Conservation (phyloP, 2,113 vertebrate genomes). For the Kobus ellipsiprymnus region DNA sequence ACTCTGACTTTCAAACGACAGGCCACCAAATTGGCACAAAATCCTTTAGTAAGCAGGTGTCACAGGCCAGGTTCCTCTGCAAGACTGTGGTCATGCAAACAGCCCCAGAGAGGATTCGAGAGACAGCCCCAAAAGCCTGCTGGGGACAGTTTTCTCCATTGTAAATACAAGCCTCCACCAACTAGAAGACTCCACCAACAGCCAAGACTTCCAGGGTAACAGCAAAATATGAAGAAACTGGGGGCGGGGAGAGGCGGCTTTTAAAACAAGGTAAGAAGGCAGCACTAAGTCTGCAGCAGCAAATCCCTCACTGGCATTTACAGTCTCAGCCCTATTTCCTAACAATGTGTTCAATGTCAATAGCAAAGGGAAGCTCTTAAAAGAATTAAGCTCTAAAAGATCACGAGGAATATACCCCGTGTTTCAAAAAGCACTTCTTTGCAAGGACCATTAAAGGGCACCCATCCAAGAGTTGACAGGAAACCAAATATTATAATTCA, state of each 20-base stretch:
- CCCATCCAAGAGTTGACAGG: neutral
- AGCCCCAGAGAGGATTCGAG: constrained; percentile 41
- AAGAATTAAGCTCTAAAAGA: constrained; percentile 31
- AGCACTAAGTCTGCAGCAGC: neutral
- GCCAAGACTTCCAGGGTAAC: constrained; percentile 20
- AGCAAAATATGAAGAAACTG: neutral
- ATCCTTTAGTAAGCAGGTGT: constrained; percentile 73
- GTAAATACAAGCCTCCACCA: neutral
- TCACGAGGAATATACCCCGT: neutral
- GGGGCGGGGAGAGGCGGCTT: neutral
- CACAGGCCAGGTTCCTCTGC: constrained; percentile 71
- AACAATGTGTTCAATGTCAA: constrained; percentile 5
- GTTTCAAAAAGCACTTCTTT: constrained; percentile 27
- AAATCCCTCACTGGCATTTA: neutral
- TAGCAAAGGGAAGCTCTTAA: neutral
- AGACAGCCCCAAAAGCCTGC: constrained; percentile 57
- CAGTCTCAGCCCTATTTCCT: neutral
- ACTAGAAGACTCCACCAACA: neutral
- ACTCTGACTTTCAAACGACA: constrained; percentile 67
- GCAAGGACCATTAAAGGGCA: neutral
- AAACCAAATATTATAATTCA: neutral
- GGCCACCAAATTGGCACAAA: constrained; percentile 74
- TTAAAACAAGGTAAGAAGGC: neutral
- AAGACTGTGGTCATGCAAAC: constrained; percentile 72
- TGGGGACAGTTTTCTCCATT: constrained; percentile 44